Conservation (phyloP, 2,888 invertebrate species). For the Orthosia cruda region DNA sequence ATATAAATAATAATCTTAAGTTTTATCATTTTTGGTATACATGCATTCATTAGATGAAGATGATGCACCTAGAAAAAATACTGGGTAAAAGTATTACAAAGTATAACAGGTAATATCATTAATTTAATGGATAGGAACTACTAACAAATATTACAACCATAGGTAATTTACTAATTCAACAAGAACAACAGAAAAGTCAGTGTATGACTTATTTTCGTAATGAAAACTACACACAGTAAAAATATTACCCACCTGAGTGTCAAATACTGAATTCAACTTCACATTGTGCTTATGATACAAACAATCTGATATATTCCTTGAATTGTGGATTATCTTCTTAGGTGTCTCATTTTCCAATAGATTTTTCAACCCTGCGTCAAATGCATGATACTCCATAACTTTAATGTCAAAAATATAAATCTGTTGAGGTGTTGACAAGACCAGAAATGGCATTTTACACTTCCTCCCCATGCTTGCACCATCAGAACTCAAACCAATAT, state of each 20-base stretch:
- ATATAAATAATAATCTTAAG: constrained; percentile 31
- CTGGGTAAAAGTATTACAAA: too few species aligned
- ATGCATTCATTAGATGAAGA: too few species aligned
- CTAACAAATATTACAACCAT: too few species aligned
- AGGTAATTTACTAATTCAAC: too few species aligned
- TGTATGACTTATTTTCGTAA: too few species aligned
- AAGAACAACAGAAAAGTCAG: too few species aligned
- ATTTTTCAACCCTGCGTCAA: constrained; percentile 89
- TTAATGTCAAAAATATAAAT: constrained; percentile 90
- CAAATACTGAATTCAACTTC: constrained; percentile 92
- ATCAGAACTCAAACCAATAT: constrained; percentile 86
- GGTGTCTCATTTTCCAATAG: constrained; percentile 86
- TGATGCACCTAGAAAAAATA: too few species aligned
- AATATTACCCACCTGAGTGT: constrained; percentile 88
- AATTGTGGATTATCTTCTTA: constrained; percentile 92
- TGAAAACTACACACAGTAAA: neutral
- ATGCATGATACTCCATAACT: constrained; percentile 88
- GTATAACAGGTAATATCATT: too few species aligned
- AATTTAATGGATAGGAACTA: too few species aligned
- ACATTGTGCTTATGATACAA: constrained; percentile 92
- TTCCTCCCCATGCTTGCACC: constrained; percentile 90
- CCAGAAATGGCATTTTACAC: constrained; percentile 88
- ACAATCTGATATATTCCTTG: constrained; percentile 91
- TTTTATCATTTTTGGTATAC: too few species aligned
- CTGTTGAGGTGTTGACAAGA: constrained; percentile 86